Evolutionary conservation across 2,113 vertebrate species (phyloP).

Genomic region (Pipra filicauda): DNA sequence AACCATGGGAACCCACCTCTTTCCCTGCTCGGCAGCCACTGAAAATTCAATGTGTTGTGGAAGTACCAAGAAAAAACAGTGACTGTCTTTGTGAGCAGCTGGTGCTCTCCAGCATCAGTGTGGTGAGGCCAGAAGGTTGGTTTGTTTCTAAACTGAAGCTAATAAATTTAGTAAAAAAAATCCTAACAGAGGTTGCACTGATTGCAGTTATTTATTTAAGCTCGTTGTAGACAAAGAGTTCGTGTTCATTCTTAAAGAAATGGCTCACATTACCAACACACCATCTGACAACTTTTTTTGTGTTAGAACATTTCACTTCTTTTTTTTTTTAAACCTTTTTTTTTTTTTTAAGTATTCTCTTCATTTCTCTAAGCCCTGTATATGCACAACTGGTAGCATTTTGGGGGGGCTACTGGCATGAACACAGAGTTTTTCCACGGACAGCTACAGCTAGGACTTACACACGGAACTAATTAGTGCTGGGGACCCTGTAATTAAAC

Average conservation of each 20-base stretch:
- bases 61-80: not conserved
- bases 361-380: not conserved
- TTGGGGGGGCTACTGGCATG: not conserved
- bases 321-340: not conserved
- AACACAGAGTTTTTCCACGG: not conserved
- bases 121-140: not conserved
- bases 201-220: not conserved
- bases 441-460: not conserved
- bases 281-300: not conserved
- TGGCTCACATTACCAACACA: not conserved
- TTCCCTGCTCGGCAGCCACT: not conserved
- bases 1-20: fast-evolving
- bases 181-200: not conserved
- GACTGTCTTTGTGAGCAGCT: not conserved
- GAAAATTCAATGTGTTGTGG: fast-evolving
- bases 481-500: not conserved
- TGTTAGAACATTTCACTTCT: not conserved
- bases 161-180: not conserved
- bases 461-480: not conserved
- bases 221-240: not conserved
- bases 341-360: not conserved
- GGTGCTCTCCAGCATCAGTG: not conserved
- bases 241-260: not conserved
- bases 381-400: not conserved
- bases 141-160: not conserved